phyloP scores from a whole-genome alignment of 2,113 vertebrate species.

The Chitala chitala region DNA sequence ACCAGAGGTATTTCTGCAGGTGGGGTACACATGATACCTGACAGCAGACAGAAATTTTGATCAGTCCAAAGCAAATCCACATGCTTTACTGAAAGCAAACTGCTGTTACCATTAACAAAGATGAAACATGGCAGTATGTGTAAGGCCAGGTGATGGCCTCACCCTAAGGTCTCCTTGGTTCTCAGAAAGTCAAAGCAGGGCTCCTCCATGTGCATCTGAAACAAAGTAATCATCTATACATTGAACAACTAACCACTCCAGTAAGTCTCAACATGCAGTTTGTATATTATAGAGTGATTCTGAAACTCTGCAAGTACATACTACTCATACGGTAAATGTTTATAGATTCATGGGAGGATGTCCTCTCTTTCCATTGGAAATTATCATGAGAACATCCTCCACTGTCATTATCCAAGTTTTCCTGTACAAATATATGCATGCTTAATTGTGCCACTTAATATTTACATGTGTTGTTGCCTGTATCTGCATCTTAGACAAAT shows the following conservation, averaged over 20 bases:
- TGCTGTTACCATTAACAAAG: not conserved
- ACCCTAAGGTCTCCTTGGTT: constrained; percentile 95
- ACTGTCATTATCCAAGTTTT: no score
- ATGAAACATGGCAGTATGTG: not conserved
- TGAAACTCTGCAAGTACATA: no score
- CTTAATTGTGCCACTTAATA: no score
- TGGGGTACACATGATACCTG: constrained; percentile 92
- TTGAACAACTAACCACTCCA: not conserved
- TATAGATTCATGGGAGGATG: no score
- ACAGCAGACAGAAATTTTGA: constrained; percentile 9
- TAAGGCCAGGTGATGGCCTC: constrained; percentile 48
- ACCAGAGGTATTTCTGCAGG: constrained; percentile 90
- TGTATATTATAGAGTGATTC: no score
- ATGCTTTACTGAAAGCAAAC: not conserved
- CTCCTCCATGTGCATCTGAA: constrained; percentile 98
- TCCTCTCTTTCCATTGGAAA: no score
- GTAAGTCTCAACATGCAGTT: no score
- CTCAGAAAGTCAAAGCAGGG: constrained; percentile 94
- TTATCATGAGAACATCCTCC: no score
- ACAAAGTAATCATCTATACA: constrained; percentile 24
- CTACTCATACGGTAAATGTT: no score
- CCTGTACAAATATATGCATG: no score
- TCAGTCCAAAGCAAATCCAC: not conserved
- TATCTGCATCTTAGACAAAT: no score
- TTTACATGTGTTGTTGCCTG: no score